A percentile compares a stretch with the other conserved stretches of the same genome.
Evolutionary conservation across 2,797 vertebrate species (phyloP).

Genomic region (Avahi laniger): DNA sequence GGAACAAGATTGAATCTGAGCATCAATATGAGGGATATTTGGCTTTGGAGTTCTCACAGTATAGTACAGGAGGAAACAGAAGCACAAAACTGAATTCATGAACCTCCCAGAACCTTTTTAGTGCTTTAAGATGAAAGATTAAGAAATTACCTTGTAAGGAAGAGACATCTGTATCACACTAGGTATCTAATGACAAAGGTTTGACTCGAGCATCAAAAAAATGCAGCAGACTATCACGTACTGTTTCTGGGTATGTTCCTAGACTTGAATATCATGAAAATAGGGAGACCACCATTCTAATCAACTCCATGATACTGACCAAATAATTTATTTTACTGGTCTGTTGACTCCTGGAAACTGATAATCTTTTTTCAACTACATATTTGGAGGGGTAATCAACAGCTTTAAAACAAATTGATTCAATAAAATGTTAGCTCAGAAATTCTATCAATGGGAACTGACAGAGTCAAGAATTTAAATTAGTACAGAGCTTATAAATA

Average conservation of each 20-base stretch:
- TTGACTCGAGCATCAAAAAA: not conserved
- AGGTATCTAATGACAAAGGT: slow-evolving; percentile 8
- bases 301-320: not conserved
- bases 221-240: not conserved
- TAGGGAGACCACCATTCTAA: not conserved
- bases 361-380: slow-evolving; percentile 15
- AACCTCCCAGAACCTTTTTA: not conserved
- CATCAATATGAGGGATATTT: not conserved
- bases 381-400: not conserved
- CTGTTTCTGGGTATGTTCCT: not conserved
- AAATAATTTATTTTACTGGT: slow-evolving; percentile 3
- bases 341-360: not conserved
- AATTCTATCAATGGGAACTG: slow-evolving; percentile 34
- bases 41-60: not conserved
- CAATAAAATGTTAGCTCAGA: slow-evolving; percentile 47
- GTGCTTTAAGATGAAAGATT: not conserved
- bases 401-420: slow-evolving; percentile 6
- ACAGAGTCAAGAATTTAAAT: slow-evolving; percentile 43
- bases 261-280: slow-evolving; percentile 34
- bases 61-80: not conserved
- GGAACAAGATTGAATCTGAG: not conserved
- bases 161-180: slow-evolving; percentile 12
- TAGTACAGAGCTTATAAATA: slow-evolving; percentile 15
- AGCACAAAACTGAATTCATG: not conserved
- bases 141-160: slow-evolving; percentile 19